A percentile compares a stretch with the other conserved stretches of the same genome.
Evolutionary conservation across 2,888 invertebrate species (phyloP).

Genomic region (Ommatoiulus sabulosus): DNA sequence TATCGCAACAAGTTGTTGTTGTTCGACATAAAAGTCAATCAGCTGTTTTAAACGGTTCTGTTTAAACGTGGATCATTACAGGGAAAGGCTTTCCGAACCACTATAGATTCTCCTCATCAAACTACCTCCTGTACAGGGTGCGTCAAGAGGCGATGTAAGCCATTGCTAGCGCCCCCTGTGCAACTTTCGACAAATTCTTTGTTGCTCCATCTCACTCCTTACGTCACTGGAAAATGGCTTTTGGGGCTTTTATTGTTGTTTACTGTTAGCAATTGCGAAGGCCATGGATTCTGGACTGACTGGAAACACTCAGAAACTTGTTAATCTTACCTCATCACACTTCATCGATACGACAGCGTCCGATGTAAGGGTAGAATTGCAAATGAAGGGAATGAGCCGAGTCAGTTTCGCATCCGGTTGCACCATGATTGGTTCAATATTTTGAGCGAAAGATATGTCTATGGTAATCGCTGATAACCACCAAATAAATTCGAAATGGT

Average conservation of each 20-base stretch:
- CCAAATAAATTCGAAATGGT: not conserved
- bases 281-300: not conserved
- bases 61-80: not conserved
- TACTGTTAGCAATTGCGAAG: not conserved
- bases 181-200: not conserved
- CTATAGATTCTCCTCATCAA: not conserved
- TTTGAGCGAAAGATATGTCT: too few species aligned
- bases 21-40: not conserved
- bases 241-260: not conserved
- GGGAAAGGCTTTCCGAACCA: not conserved
- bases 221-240: not conserved
- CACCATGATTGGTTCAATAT: not conserved
- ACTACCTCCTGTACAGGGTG: constrained; percentile 31
- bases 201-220: not conserved
- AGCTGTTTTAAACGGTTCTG: not conserved
- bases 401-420: not conserved
- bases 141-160: not conserved
- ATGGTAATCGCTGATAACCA: not conserved
- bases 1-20: not conserved
- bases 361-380: not conserved
- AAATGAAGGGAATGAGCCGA: not conserved
- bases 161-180: not conserved
- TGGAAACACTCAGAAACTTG: not conserved
- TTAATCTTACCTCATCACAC: constrained; percentile 17
- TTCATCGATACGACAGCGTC: not conserved